Base-by-base conservation (phyloP, 2,113 vertebrate species). In the Aegithalos caudatus region DNA sequence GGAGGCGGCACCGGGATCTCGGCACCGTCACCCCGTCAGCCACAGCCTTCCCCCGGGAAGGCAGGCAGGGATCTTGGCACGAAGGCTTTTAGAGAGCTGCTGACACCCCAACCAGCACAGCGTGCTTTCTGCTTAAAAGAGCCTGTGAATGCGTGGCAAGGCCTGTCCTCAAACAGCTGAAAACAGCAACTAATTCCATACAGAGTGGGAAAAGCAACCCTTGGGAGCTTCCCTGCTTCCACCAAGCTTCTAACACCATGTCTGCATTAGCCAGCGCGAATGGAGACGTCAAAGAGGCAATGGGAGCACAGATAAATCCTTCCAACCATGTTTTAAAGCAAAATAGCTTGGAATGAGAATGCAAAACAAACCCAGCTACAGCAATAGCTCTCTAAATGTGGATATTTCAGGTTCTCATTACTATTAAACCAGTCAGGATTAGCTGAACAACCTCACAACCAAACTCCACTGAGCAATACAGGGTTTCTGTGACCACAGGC, bases 301-400 rank as follows among this genome's bases (percentile, higher is more conserved):
- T 1, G 64, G 42, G 20, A 67, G 86, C 29, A n/a, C 84, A 37
- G 16, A 42, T 25, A 72, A 67, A 81, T 40, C 74, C 66, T 69
- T 91, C 81, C 70, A 71, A 88, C 42, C 60, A 47, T 18, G 31
- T 88, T 94, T 94, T 50, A 77, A 87, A 81, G 84, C n/a, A 92
- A 92, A 96, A 94, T 1, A 61, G 40, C 57, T 95, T 12, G 47
- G 14, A 24, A 93, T 18, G 69, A 45, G 57, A 93, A 79, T 35
- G 25, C 27, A 58, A 71, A 91, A 61, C 56, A 62, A 71, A 73
- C 54, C 47, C 66, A 62, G 84, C 78, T 28, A 67, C 24, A 83
- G 40, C 84, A 61, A 20, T 9, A 21, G n/a, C 47, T 85, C 89
- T 92, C 79, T 74, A 65, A 88, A 71, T 2, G 54, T 23, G 13